Base-by-base conservation (phyloP, 1,140 invertebrate genomes). In the Vollenhovia emeryi region DNA sequence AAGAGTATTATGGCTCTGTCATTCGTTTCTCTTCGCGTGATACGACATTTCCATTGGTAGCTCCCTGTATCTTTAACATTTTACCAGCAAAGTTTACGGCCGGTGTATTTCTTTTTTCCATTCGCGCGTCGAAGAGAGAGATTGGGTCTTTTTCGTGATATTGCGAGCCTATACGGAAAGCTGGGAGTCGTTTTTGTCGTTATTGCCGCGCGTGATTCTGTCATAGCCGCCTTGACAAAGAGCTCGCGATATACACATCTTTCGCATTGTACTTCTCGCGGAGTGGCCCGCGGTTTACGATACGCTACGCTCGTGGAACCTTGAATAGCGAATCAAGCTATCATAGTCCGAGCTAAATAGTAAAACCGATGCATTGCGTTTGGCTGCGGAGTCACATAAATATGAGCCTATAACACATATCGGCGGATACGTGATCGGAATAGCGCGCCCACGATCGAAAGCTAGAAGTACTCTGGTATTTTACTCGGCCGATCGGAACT, bases 101-200 rank as follows among this genome's bases (percentile, higher is more conserved):
- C 30, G 3, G 6, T 71, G 6, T 43, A 75, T 83, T 83, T 74
- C n/a, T 76, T 50, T 50, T 48, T 6, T 27, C 18, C 55, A 24
- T 3, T 1, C 33, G 7, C 18, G 66, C 59, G 33, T 13, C 30
- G 52, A 52, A n/a, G 8, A 11, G 40, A 62, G 11, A 55, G 11
- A 40, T 18, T 27, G 18, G 7, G 13, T 13, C 52, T 45, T 75
- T 55, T 45, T 62, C 43, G 6, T 73, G 36, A 52, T 82, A 82
- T 5, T 21, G 24, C 33, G 6, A 7, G 27, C 24, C 8, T 75
- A 60, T 30, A 64, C 18, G 30, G 30, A 62, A 73, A 71, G 40
- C 18, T 55, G 55, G 62, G 45, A 86, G 69, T 76, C 76, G 84
- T 86, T 84, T 55, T 89, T 86, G 87, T 24, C 33, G 74, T 85